Conservation (phyloP, 2,797 vertebrate genomes). For the Caiman crocodilus region DNA sequence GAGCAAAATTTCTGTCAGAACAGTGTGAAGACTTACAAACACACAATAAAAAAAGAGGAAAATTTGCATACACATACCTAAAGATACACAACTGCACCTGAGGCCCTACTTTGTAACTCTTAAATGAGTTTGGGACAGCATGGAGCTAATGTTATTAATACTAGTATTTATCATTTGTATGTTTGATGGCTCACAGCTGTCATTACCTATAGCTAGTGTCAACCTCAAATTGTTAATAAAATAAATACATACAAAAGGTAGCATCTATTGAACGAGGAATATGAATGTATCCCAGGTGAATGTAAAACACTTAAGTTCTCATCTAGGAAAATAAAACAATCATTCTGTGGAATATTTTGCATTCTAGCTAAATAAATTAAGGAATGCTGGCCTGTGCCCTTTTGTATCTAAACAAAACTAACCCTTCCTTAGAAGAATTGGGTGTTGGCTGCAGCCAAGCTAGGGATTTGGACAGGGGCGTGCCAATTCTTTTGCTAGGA, state of each 20-base stretch:
- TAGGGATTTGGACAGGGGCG: no score
- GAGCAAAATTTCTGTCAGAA: slow-evolving; percentile 1
- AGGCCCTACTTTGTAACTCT: not conserved
- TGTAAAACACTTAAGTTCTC: not conserved
- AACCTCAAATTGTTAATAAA: slow-evolving; percentile 23
- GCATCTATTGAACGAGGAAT: not conserved
- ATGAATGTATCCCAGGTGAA: not conserved
- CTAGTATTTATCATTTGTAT: not conserved
- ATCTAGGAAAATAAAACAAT: not conserved
- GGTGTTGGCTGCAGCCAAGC: no score
- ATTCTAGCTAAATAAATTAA: not conserved
- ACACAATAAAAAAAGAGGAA: not conserved
- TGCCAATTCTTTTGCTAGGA: no score
- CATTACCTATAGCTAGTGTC: not conserved
- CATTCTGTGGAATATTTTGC: not conserved
- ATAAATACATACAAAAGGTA: not conserved
- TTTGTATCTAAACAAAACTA: not conserved
- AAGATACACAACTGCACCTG: not conserved
- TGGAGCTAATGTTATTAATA: not conserved
- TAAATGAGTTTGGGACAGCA: not conserved
- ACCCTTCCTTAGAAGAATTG: not conserved
- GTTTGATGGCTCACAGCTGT: not conserved
- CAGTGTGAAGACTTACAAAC: not conserved
- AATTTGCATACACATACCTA: accelerated
- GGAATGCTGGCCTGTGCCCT: not conserved